Conservation (phyloP, 2,888 invertebrate species). For the Coelogynopora nodosa region DNA sequence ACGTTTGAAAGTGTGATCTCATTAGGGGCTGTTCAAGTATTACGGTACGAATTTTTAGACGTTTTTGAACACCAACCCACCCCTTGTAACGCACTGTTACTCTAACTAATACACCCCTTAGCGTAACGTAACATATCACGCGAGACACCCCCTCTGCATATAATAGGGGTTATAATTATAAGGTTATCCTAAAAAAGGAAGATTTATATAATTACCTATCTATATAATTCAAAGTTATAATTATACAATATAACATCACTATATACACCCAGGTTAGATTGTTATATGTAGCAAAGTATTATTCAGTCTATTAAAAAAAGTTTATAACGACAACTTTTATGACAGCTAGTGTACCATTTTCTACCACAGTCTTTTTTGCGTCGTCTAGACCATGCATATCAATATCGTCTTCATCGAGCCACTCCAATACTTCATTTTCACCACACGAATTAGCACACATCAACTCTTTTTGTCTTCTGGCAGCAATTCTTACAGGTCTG, state of each 20-base stretch:
- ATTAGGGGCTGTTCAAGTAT: no score
- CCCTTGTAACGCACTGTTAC: no score
- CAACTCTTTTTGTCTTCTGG: slow-evolving; percentile 22
- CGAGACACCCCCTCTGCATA: no score
- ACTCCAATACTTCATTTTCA: slow-evolving; percentile 10
- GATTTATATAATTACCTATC: neutral
- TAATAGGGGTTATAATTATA: no score
- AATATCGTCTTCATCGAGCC: slow-evolving; percentile 36
- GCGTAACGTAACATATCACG: no score
- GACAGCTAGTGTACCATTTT: slow-evolving; percentile 16
- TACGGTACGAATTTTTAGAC: no score
- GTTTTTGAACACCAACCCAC: no score
- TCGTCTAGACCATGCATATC: slow-evolving; percentile 4
- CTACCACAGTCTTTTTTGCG: neutral
- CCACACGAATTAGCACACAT: neutral
- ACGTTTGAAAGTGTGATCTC: no score
- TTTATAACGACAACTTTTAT: slow-evolving; percentile 10
- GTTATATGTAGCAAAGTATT: neutral
- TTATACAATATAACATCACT: neutral
- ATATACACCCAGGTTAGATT: neutral
- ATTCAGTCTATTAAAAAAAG: neutral
- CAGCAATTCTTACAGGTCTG: slow-evolving; percentile 26
- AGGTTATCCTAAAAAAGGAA: no score
- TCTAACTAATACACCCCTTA: no score
- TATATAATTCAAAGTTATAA: neutral